Conservation (phyloP, 2,797 vertebrate species). For the Acipenser ruthenus region DNA sequence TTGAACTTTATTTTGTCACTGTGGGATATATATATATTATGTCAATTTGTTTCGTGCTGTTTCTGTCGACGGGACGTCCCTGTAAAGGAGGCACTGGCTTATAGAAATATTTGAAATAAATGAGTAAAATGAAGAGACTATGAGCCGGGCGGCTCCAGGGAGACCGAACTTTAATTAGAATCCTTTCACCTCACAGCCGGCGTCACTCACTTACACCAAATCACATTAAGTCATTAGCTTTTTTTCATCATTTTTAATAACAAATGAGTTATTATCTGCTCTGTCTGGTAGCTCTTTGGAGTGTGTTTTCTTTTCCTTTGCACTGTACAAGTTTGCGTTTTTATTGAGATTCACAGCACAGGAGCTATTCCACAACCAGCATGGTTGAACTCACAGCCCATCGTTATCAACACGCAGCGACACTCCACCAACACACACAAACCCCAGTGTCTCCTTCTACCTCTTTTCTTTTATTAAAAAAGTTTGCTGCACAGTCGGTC, state of each 20-base stretch:
- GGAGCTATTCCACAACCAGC: too few species aligned
- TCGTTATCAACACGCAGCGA: too few species aligned
- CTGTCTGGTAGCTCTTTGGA: not conserved
- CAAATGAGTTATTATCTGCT: constrained; percentile 1
- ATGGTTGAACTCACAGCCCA: too few species aligned
- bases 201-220: not conserved
- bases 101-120: not conserved
- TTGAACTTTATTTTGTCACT: too few species aligned
- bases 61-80: too few species aligned
- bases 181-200: not conserved
- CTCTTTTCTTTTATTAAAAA: too few species aligned
- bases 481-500: too few species aligned
- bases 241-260: constrained; percentile 11
- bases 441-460: too few species aligned
- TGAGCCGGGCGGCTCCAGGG: not conserved
- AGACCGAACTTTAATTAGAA: not conserved
- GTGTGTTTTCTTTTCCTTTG: not conserved
- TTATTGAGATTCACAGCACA: not conserved
- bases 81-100: not conserved
- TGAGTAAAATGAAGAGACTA: not conserved
- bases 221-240: constrained; percentile 1
- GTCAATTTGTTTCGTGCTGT: too few species aligned
- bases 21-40: too few species aligned
- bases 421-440: too few species aligned
- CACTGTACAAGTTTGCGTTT: not conserved